A percentile compares a stretch with the other conserved stretches of the same genome.
Evolutionary conservation across 1,140 invertebrate species (phyloP).

Genomic region (Caenorhabditis inopinata): DNA sequence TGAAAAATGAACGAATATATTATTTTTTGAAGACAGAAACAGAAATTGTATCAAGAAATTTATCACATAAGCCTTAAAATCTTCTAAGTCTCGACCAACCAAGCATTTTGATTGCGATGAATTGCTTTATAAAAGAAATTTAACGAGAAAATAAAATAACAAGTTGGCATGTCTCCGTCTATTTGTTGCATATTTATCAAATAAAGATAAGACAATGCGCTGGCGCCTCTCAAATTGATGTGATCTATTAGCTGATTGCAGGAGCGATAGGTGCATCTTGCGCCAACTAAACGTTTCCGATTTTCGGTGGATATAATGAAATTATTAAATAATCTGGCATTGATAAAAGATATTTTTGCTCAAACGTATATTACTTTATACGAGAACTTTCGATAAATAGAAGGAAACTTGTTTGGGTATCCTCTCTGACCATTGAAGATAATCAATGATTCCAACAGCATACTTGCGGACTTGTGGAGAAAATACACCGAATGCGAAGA

Average conservation of each 20-base stretch:
- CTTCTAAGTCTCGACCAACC: no score
- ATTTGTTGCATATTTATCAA: conserved; percentile 29
- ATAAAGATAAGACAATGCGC: conserved; percentile 16
- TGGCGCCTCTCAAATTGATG: background rate
- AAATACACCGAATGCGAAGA: background rate
- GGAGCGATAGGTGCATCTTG: background rate
- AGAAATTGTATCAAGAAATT: no score
- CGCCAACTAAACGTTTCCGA: background rate
- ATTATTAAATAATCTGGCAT: background rate
- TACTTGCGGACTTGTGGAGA: background rate
- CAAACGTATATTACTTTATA: no score
- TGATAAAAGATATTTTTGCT: background rate
- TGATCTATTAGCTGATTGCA: conserved; percentile 10
- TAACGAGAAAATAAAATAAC: no score
- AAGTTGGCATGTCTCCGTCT: background rate
- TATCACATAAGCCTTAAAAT: no score
- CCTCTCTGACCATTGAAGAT: conserved; percentile 1
- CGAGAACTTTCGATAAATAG: background rate
- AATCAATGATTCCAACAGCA: conserved; percentile 15
- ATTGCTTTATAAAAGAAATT: no score
- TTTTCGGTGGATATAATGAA: background rate
- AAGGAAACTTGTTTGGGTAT: conserved; percentile 6
- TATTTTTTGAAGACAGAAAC: no score
- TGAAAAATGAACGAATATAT: background rate
- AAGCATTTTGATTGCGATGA: no score